These are phyloP conservation scores for Drosophila rhopaloa DNA, from an alignment of 1,140 invertebrate genomes.

Conservation along the genomic window DNA sequence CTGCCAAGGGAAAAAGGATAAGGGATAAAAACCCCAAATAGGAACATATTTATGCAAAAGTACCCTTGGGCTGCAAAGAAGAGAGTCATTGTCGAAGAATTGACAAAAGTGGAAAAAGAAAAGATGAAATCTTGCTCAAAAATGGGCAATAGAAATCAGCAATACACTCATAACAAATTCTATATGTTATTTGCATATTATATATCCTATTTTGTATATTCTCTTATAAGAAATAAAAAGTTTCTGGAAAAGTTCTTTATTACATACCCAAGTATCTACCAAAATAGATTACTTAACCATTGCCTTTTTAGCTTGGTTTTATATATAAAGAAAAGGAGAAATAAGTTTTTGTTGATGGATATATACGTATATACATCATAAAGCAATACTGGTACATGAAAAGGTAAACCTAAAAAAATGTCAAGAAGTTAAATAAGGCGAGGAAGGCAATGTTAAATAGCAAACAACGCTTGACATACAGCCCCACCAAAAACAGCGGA, in stretches of 20 bases:
- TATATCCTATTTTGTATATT: too few relatives aligned
- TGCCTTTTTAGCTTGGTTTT: too few relatives aligned
- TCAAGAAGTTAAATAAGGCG: not conserved
- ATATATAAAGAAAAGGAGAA: too few relatives aligned
- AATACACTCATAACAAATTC: not conserved
- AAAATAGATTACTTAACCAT: too few relatives aligned
- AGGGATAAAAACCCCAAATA: slow-evolving; percentile 20
- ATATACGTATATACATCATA: too few relatives aligned
- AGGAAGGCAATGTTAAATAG: slow-evolving; percentile 16
- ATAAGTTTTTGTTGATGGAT: too few relatives aligned
- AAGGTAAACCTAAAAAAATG: not conserved
- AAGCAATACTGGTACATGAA: too few relatives aligned
- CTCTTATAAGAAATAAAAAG: too few relatives aligned
- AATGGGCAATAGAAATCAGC: not conserved
- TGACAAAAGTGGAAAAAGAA: not conserved
- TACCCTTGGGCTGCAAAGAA: slow-evolving; percentile 15
- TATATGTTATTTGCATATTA: too few relatives aligned
- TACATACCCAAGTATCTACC: too few relatives aligned
- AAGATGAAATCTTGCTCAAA: not conserved
- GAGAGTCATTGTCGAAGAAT: slow-evolving; percentile 27
- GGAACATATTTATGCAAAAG: slow-evolving; percentile 29
- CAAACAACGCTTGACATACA: slow-evolving; percentile 45
- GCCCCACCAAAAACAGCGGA: slow-evolving; percentile 20
- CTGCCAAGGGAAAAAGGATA: slow-evolving; percentile 26
- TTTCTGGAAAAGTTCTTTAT: too few relatives aligned